Percentiles rank a stretch among this genome's conserved stretches.
Evolutionary conservation across 1,140 invertebrate genomes (phyloP).

Genomic region (Parapsyche elsis): DNA sequence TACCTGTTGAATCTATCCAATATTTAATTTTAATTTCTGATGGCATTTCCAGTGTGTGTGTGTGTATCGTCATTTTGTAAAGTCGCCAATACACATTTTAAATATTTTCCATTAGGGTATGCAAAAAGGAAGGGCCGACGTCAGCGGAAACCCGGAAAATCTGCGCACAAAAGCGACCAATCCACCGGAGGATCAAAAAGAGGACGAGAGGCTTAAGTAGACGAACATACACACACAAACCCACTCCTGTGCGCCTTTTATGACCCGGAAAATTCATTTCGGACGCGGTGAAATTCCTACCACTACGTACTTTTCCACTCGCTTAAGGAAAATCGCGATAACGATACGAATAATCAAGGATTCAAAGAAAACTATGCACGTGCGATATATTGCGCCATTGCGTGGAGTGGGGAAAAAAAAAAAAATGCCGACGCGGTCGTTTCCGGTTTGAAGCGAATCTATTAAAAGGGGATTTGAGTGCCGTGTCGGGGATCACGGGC

Average conservation of each 20-base stretch:
- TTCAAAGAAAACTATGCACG: neutral
- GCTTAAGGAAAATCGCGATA: neutral
- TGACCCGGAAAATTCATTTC: constrained; percentile 10
- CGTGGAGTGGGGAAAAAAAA: neutral
- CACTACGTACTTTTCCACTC: neutral
- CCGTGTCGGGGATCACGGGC: constrained; percentile 8
- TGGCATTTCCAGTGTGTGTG: too few species aligned
- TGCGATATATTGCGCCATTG: neutral
- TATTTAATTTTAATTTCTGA: too few species aligned
- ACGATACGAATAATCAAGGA: neutral
- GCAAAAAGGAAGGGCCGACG: constrained; percentile 14
- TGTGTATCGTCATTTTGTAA: neutral
- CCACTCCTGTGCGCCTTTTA: neutral
- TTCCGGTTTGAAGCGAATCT: constrained; percentile 18
- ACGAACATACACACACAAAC: neutral
- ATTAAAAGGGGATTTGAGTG: constrained; percentile 22
- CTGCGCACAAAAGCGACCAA: constrained; percentile 19
- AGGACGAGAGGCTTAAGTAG: neutral
- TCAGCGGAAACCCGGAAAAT: constrained; percentile 11
- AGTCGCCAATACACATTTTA: neutral
- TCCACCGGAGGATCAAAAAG: constrained; percentile 20
- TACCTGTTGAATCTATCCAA: too few species aligned
- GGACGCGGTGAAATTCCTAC: neutral
- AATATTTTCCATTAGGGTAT: constrained; percentile 20
- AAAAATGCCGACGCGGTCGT: neutral